phyloP scores from a whole-genome alignment of 2,888 invertebrate species.

The Dascillus cervinus region DNA sequence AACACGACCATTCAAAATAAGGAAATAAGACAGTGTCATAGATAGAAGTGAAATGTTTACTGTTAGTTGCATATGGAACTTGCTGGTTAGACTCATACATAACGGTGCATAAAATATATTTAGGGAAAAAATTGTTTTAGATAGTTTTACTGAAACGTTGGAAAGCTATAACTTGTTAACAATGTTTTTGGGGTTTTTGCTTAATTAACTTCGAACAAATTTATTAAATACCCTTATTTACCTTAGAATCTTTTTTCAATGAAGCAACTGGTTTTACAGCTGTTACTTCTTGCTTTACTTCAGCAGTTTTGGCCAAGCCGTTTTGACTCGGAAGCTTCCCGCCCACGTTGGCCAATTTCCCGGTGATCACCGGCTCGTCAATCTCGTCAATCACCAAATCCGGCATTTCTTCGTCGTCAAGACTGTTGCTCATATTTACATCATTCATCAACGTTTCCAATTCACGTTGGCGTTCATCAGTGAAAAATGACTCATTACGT shows the following conservation, averaged over 20 bases:
- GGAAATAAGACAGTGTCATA: too few relatives aligned
- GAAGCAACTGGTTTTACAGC: slow-evolving; percentile 7
- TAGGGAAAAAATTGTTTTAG: too few relatives aligned
- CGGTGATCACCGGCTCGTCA: slow-evolving; percentile 26
- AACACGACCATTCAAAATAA: too few relatives aligned
- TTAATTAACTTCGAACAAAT: not conserved
- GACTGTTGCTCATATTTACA: slow-evolving; percentile 37
- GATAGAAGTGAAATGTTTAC: too few relatives aligned
- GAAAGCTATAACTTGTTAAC: too few relatives aligned
- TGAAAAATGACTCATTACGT: slow-evolving; percentile 26
- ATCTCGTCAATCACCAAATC: slow-evolving; percentile 36
- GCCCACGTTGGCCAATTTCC: slow-evolving; percentile 40
- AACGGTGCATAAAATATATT: too few relatives aligned
- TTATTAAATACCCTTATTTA: slow-evolving; percentile 5
- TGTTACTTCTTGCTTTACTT: slow-evolving; percentile 24
- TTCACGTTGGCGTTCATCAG: slow-evolving; percentile 16
- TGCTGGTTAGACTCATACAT: too few relatives aligned
- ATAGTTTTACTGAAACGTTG: too few relatives aligned
- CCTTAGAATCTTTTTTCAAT: slow-evolving; percentile 18
- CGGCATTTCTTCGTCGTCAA: slow-evolving; percentile 44
- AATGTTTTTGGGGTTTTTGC: not conserved
- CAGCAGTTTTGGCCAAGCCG: slow-evolving; percentile 19
- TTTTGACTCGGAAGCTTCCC: slow-evolving; percentile 39
- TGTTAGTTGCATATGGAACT: too few relatives aligned
- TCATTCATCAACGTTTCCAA: slow-evolving; percentile 42